These are phyloP conservation scores for Globicephala melas DNA, from an alignment of 2,113 vertebrate genomes.

Conservation along the genomic window DNA sequence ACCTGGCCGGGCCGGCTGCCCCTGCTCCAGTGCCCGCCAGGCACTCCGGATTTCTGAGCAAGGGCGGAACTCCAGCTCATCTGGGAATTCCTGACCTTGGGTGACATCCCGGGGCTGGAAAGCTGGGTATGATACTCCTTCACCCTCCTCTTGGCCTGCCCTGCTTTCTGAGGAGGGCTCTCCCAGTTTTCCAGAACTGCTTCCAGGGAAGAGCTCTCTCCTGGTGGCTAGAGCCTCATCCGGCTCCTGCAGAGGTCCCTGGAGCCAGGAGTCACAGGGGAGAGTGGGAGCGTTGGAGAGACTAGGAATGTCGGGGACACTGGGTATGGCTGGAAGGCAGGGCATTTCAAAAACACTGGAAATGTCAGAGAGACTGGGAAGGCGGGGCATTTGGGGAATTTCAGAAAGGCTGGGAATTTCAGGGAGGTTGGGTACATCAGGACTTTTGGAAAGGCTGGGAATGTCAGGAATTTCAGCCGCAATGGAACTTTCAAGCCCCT, in stretches of 20 bases:
- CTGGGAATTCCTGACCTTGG: neutral
- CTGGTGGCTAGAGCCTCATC: neutral
- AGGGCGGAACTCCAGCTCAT: conserved; percentile 75
- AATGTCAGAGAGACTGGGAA: conserved; percentile 43
- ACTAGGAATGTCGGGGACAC: neutral
- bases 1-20: conserved; percentile 12
- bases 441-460: conserved; percentile 32
- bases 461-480: conserved; percentile 30
- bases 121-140: neutral
- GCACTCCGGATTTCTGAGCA: conserved; percentile 82
- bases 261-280: conserved; percentile 54
- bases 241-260: neutral
- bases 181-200: neutral
- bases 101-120: neutral
- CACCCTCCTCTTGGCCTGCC: conserved; percentile 49
- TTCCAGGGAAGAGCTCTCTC: conserved; percentile 23
- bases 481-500: conserved; percentile 52
- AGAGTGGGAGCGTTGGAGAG: neutral
- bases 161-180: conserved; percentile 59
- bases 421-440: neutral
- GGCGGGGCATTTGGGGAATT: conserved; percentile 16
- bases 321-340: conserved; percentile 41
- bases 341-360: conserved; percentile 65
- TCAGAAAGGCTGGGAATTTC: conserved; percentile 42
- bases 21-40: conserved; percentile 83